phyloP scores from a whole-genome alignment of 2,888 invertebrate species.

The Coremacera marginata region DNA sequence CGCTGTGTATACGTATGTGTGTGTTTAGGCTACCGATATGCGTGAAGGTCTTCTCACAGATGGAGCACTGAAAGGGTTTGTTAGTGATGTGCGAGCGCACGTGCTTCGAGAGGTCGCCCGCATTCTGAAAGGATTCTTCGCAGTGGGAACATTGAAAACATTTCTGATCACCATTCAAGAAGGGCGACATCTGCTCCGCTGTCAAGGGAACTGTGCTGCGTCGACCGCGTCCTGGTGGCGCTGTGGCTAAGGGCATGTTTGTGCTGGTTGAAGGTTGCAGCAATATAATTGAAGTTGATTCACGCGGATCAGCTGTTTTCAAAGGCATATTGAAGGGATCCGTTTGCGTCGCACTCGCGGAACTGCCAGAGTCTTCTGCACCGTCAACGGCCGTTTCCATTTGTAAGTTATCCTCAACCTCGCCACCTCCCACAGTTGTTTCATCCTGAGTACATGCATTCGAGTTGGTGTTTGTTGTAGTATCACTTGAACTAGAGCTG shows the following conservation, averaged over 20 bases:
- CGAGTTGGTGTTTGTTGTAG: constrained; percentile 44
- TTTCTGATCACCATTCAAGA: constrained; percentile 55
- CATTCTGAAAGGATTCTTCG: constrained; percentile 67
- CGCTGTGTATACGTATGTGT: constrained; percentile 68
- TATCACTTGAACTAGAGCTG: constrained; percentile 44
- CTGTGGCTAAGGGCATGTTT: neutral
- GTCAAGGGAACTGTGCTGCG: constrained; percentile 55
- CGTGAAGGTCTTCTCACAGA: constrained; percentile 68
- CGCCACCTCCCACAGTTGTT: neutral
- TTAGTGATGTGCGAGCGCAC: constrained; percentile 69
- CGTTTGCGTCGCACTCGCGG: constrained; percentile 17
- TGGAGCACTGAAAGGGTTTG: constrained; percentile 68
- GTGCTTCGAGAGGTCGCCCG: constrained; percentile 69
- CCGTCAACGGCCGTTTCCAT: constrained; percentile 42
- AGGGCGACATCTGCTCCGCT: constrained; percentile 51
- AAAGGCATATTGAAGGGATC: constrained; percentile 43
- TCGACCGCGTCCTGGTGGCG: constrained; percentile 56
- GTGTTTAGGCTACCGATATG: constrained; percentile 69
- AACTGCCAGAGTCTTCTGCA: constrained; percentile 31
- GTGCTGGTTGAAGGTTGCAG: constrained; percentile 51
- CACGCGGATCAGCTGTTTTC: constrained; percentile 55
- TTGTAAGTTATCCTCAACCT: constrained; percentile 22
- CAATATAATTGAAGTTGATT: constrained; percentile 63
- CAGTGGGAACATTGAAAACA: constrained; percentile 68
- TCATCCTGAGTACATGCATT: constrained; percentile 53